Base-by-base conservation (phyloP, 1,140 invertebrate species). In the Scaptomyza pallida region DNA sequence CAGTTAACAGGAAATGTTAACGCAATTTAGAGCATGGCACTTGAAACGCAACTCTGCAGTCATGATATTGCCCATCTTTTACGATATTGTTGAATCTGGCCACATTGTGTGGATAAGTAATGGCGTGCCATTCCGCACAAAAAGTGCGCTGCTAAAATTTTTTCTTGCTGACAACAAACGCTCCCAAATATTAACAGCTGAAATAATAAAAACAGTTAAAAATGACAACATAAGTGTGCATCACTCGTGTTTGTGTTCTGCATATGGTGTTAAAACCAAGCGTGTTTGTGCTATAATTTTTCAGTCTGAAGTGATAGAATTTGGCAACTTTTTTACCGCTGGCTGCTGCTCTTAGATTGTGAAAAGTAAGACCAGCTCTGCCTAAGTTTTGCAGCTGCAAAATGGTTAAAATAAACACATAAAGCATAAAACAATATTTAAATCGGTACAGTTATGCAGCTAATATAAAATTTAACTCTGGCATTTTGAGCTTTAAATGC, bases 61-160 rank as follows among this genome's bases (percentile, higher is more conserved):
- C n/a, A 12, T 37, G 10, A 17, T 35, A 60, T 43, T 70, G 35
- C 50, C 51, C 16, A 35, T 41, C 10, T 30, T 30, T 30, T 43
- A 40, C 15, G 12, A 2, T 23, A 1, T 6, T 10, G n/a, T 50
- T 30, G 16, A n/a, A 30, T 63, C 59, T 74, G 68, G 68, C 44
- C 26, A 72, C 61, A 26, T 41, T 76, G 37, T 43, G 10, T n/a
- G 12, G 41, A 23, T 60, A 13, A 68, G 73, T 44, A 74, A 85
- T 85, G 79, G 80, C 79, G 75, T 83, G 80, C 75, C 75, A 83
- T 73, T 85, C 76, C 63, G 63, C 73, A 77, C 71, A 80, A 86
- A 80, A 71, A 72, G 56, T 72, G 55, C 63, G 56, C 57, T 72
- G 67, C 55, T 64, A 56, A 57, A 63, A 56, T 82, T 85, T 69